Base-by-base conservation (phyloP, 1,140 invertebrate species). In the Caenorhabditis remanei region DNA sequence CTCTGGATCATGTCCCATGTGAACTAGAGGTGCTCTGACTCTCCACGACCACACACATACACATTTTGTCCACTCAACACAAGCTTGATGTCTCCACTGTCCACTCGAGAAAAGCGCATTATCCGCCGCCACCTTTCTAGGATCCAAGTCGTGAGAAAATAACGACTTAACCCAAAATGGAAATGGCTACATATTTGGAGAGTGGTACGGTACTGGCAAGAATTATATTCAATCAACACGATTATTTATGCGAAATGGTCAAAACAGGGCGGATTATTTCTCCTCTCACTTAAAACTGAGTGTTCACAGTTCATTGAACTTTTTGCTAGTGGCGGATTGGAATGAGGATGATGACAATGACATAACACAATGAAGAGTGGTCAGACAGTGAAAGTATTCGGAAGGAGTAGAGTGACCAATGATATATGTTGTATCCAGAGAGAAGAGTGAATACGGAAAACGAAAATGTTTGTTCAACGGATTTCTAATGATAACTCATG, bases 81-180 rank as follows among this genome's bases (percentile, higher is more conserved):
- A 71, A 21, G 43, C 71, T 79, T 32, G 46, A 79, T 79, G 46
- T 79, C 71, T 79, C 21, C n/a, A 50, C 71, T 79, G 71, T 50
- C 71, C 71, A 79, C 71, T 79, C 71, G 71, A 79, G 71, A 79
- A 79, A 79, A 79, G 71, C 71, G 46, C 46, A 79, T 79, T 79
- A 79, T 79, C 71, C 71, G 71, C 71, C 71, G 71, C 46, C 71
- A 79, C 71, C 71, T 79, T 79, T 79, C 46, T 48, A 50, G 71
- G 46, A 53, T 79, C 46, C 71, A 79, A 79, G 46, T 79, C 71
- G 71, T 50, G 71, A 79, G 71, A 79, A 79, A 79, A 79, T 41
- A 79, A 79, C 46, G 65, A 32, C 61, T 63, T 63, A 32, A 63
- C 65, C 40, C 40, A 71, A 71, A 71, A 43, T 6, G 14, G 65